Conservation (phyloP, 53 echinoderm and acorn worm species). For the Holothuria leucospilota region DNA sequence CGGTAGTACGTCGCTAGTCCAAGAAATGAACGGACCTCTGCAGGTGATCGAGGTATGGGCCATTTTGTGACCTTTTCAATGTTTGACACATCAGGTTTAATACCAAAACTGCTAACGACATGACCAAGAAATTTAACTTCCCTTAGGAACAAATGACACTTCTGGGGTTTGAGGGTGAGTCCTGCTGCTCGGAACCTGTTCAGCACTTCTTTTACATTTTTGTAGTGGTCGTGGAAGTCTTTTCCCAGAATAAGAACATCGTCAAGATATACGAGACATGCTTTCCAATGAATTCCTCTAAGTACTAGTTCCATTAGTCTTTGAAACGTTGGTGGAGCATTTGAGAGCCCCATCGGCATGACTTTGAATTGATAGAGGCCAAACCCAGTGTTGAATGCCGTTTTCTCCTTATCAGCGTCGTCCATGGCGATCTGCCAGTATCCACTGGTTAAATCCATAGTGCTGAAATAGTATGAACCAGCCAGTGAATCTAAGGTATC, state of each 20-base stretch:
- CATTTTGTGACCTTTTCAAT: conserved; percentile 48
- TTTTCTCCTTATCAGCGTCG: conserved; percentile 46
- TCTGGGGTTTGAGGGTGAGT: conserved; percentile 44
- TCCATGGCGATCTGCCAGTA: conserved; percentile 61
- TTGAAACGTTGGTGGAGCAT: conserved; percentile 69
- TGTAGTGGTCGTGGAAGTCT: conserved; percentile 58
- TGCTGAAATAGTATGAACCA: conserved; percentile 39
- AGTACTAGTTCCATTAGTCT: conserved; percentile 71
- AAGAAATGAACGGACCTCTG: conserved; percentile 60
- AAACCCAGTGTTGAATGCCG: conserved; percentile 59
- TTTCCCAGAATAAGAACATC: conserved; percentile 71
- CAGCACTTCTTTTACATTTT: conserved; percentile 62
- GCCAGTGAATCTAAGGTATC: conserved; percentile 50
- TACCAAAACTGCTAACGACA: conserved; percentile 24
- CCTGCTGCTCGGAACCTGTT: conserved; percentile 25
- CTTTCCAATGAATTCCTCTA: conserved; percentile 58
- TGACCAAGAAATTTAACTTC: conserved; percentile 30
- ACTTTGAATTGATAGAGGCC: conserved; percentile 56
- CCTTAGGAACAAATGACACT: not conserved
- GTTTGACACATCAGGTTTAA: conserved; percentile 62
- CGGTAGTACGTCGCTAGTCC: conserved; percentile 70
- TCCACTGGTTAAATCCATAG: conserved; percentile 49
- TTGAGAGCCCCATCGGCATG: conserved; percentile 51
- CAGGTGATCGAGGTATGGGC: conserved; percentile 44
- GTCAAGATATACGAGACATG: conserved; percentile 67